Evolutionary conservation across 2,888 invertebrate genomes (phyloP).

Genomic region (Phaonia tiefii): DNA sequence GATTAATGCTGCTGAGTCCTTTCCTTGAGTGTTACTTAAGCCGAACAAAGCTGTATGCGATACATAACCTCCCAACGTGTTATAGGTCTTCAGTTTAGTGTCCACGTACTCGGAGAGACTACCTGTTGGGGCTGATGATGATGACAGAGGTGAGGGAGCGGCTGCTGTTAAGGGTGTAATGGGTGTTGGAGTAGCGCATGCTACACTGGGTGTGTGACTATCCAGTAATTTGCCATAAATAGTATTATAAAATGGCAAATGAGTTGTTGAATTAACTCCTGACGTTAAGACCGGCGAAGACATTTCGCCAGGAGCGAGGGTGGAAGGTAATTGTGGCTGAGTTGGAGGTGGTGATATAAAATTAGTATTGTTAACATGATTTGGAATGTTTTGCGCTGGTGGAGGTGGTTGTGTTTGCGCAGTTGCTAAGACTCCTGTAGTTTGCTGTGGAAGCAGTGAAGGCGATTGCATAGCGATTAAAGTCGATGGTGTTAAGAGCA

Average conservation of each 20-base stretch:
- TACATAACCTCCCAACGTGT: constrained; percentile 71
- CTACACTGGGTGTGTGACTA: constrained; percentile 63
- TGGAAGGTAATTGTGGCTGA: constrained; percentile 62
- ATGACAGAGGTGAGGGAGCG: not conserved
- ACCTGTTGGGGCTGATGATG: constrained; percentile 53
- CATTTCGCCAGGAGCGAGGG: constrained; percentile 38
- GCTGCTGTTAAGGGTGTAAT: constrained; percentile 22
- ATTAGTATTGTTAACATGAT: constrained; percentile 67
- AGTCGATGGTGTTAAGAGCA: constrained; percentile 48
- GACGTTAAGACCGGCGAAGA: constrained; percentile 28
- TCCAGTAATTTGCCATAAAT: constrained; percentile 82
- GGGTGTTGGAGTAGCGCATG: not conserved
- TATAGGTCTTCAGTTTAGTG: constrained; percentile 74
- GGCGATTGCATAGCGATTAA: constrained; percentile 37
- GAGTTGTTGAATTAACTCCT: constrained; percentile 58
- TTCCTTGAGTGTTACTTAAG: constrained; percentile 56
- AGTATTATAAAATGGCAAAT: constrained; percentile 78
- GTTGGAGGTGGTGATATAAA: constrained; percentile 68
- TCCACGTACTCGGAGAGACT: constrained; percentile 75
- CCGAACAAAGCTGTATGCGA: constrained; percentile 70
- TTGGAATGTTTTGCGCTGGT: constrained; percentile 55
- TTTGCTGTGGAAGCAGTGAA: not conserved
- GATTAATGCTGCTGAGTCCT: not conserved
- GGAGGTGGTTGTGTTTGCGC: constrained; percentile 23
- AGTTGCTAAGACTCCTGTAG: constrained; percentile 12